Evolutionary conservation across 2,888 invertebrate genomes (phyloP).

Genomic region (Gnatocerus cornutus): DNA sequence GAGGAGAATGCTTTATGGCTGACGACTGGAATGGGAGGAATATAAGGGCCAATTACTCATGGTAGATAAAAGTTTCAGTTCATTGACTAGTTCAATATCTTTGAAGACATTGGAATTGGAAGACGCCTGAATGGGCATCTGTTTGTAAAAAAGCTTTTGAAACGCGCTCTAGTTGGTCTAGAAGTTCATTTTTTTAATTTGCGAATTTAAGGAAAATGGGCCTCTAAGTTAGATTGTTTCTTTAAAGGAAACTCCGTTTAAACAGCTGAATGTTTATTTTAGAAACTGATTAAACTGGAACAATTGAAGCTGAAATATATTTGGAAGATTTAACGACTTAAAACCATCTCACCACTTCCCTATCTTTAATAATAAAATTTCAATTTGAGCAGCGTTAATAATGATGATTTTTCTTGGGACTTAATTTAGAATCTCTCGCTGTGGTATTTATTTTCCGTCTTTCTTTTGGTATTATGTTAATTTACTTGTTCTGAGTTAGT

Average conservation of each 20-base stretch:
- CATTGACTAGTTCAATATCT: conserved; percentile 40
- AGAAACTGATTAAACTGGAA: too few relatives aligned
- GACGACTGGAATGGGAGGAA: conserved; percentile 20
- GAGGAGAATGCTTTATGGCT: conserved; percentile 15
- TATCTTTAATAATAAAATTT: conserved; percentile 11
- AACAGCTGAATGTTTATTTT: too few relatives aligned
- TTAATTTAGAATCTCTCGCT: conserved; percentile 19
- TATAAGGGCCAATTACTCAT: conserved; percentile 46
- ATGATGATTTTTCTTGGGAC: conserved; percentile 17
- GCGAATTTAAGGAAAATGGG: too few relatives aligned
- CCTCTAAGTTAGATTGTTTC: too few relatives aligned
- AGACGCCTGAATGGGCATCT: too few relatives aligned
- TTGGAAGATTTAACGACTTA: background rate
- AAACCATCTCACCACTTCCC: background rate
- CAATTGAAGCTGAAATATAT: too few relatives aligned
- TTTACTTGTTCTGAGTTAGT: conserved; percentile 31
- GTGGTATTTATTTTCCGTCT: conserved; percentile 24
- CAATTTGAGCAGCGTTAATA: conserved; percentile 25
- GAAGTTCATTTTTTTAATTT: too few relatives aligned
- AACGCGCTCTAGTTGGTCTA: too few relatives aligned
- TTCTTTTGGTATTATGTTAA: conserved; percentile 36
- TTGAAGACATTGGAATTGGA: conserved; percentile 18
- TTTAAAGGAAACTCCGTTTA: too few relatives aligned
- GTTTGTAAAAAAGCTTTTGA: too few relatives aligned
- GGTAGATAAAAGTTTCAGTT: conserved; percentile 45